A percentile compares a stretch with the other conserved stretches of the same genome.
Evolutionary conservation across 2,797 vertebrate genomes (phyloP).

Genomic region (Molossus molossus): DNA sequence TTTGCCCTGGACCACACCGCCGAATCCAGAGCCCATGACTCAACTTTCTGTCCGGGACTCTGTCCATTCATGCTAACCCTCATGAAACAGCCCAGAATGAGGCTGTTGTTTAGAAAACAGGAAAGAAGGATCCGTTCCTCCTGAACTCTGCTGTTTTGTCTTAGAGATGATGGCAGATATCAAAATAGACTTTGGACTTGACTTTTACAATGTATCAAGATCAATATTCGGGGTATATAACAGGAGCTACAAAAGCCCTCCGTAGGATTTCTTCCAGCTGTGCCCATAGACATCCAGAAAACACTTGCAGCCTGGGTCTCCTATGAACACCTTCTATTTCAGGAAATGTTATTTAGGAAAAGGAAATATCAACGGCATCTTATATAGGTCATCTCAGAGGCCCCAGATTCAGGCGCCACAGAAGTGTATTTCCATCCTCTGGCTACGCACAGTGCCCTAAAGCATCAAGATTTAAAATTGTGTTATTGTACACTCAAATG

Average conservation of each 20-base stretch:
- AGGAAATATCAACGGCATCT: not conserved
- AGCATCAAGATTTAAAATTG: not conserved
- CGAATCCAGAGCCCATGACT: not conserved
- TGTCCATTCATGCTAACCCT: not conserved
- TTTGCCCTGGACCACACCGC: not conserved
- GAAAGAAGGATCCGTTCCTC: not conserved
- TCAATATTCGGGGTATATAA: not conserved
- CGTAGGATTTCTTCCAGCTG: not conserved
- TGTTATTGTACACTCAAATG: slow-evolving; percentile 6
- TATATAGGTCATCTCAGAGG: not conserved
- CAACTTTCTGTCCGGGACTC: not conserved
- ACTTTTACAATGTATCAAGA: not conserved
- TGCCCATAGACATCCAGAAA: slow-evolving; percentile 42
- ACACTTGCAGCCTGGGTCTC: not conserved
- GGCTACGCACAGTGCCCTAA: not conserved
- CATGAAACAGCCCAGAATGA: not conserved
- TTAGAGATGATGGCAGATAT: not conserved
- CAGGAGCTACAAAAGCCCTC: not conserved
- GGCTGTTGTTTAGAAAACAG: not conserved
- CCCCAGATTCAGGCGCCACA: not conserved
- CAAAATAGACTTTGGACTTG: not conserved
- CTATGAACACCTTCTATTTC: not conserved
- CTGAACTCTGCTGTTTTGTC: not conserved
- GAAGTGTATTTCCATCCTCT: not conserved
- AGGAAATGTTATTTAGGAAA: slow-evolving; percentile 43